Evolutionary conservation across 2,797 vertebrate species (phyloP).

Genomic region (Thunnus albacares): DNA sequence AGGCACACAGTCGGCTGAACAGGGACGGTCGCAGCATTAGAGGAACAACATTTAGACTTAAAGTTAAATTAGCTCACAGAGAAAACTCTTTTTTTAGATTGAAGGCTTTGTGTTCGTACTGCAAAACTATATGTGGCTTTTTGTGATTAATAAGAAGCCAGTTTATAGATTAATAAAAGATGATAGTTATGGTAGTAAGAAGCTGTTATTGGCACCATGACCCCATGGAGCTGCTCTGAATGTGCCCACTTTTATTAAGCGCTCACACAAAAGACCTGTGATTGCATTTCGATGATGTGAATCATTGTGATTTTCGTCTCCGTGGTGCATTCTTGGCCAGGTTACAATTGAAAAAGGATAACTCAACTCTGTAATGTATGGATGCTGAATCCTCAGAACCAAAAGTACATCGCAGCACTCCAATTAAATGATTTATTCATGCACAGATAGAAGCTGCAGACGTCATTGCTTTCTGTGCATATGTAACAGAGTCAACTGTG

Average conservation of each 20-base stretch:
- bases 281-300: background rate
- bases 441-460: no score
- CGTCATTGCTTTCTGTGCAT: no score
- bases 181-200: no score
- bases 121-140: background rate
- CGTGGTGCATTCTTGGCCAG: no score
- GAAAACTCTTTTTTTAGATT: background rate
- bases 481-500: no score
- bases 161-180: background rate
- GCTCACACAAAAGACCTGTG: background rate
- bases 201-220: background rate
- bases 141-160: no score
- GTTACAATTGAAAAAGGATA: no score
- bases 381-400: no score
- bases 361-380: no score
- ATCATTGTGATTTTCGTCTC: background rate
- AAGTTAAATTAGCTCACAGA: constrained; percentile 2
- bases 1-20: background rate
- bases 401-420: no score
- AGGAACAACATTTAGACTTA: background rate
- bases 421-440: no score
- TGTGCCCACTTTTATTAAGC: no score
- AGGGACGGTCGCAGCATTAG: background rate
- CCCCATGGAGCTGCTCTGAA: background rate
- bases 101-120: background rate